Conservation (phyloP, 2,113 vertebrate genomes). For the Gila orcuttii region DNA sequence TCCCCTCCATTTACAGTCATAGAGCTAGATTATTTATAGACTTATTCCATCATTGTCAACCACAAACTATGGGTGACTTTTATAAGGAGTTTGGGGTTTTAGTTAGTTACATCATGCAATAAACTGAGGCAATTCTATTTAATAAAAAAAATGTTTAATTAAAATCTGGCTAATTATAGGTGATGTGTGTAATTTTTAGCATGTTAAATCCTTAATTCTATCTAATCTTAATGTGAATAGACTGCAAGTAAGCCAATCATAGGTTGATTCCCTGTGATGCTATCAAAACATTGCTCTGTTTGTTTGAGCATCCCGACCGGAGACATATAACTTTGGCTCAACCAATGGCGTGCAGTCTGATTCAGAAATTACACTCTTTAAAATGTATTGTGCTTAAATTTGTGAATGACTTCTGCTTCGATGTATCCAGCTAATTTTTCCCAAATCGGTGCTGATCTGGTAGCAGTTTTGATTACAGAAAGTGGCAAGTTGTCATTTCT, state of each 20-base stretch:
- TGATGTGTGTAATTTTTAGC: neutral
- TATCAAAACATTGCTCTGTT: neutral
- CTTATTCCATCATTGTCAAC: neutral
- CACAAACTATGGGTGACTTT: neutral
- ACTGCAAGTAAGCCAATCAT: neutral
- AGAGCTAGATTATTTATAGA: slow-evolving; percentile 15
- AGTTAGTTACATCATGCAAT: neutral
- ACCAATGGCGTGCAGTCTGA: neutral
- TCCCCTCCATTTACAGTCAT: neutral
- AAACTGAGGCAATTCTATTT: neutral
- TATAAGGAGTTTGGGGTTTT: neutral
- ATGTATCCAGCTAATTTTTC: neutral
- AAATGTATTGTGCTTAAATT: neutral
- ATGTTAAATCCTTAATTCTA: neutral
- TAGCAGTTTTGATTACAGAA: neutral
- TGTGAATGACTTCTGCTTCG: neutral
- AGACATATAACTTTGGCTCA: neutral
- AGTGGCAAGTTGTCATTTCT: neutral
- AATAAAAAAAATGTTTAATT: slow-evolving; percentile 3
- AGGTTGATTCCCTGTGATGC: neutral
- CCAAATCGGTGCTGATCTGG: neutral
- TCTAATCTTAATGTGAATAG: neutral
- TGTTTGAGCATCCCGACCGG: neutral
- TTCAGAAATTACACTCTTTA: slow-evolving; percentile 22
- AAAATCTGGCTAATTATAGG: neutral